A percentile compares a stretch with the other conserved stretches of the same genome.
Conservation (phyloP, 2,797 vertebrate species). For the Poeciliopsis gracilis region DNA sequence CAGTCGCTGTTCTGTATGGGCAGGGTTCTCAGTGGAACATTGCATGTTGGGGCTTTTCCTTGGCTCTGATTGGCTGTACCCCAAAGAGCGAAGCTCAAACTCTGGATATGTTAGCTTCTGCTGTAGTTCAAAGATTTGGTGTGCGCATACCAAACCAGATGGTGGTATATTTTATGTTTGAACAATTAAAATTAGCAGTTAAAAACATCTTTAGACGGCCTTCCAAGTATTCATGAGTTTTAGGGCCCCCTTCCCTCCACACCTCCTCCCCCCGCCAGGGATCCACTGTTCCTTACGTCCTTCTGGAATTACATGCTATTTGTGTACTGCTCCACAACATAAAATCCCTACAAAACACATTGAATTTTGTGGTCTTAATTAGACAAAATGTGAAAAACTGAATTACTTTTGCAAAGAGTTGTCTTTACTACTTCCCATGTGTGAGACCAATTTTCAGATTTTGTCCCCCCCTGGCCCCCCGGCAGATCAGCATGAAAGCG, state of each 20-base stretch:
- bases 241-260: fast-evolving
- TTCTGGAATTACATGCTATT: background rate
- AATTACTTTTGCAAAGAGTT: background rate
- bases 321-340: background rate
- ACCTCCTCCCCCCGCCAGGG: too few species aligned
- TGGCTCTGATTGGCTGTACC: background rate
- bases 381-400: background rate
- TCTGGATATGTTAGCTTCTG: background rate
- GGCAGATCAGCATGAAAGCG: conserved; percentile 5
- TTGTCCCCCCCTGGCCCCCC: background rate
- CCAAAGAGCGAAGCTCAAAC: background rate
- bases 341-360: background rate
- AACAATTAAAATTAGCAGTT: background rate
- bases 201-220: background rate
- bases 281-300: background rate
- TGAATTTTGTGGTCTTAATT: background rate
- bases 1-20: background rate
- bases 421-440: background rate
- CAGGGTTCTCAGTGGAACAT: too few species aligned
- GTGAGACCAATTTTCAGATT: background rate
- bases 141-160: background rate
- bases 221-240: background rate
- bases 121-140: background rate
- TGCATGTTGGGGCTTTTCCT: background rate
- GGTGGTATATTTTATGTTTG: background rate